phyloP scores from a whole-genome alignment of 2,113 vertebrate species.

The Ancistrus triradiatus region DNA sequence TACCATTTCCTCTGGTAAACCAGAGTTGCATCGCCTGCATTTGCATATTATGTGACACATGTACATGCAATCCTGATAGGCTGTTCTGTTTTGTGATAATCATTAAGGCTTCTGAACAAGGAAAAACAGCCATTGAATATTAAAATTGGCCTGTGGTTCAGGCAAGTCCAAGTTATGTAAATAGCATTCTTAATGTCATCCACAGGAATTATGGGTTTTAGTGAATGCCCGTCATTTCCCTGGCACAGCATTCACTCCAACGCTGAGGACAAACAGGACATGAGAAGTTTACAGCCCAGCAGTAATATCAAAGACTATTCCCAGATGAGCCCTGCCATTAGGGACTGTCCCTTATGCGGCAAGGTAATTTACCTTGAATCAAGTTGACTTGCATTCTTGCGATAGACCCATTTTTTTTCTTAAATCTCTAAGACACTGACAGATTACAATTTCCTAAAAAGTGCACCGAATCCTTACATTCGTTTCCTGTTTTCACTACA shows the following conservation, averaged over 20 bases:
- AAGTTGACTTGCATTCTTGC: too few relatives aligned
- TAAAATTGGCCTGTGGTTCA: neutral
- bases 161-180: too few relatives aligned
- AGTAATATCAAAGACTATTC: conserved; percentile 38
- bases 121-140: too few relatives aligned
- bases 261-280: conserved; percentile 19
- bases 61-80: too few relatives aligned
- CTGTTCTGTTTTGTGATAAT: too few relatives aligned
- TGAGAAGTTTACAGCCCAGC: conserved; percentile 21
- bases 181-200: neutral
- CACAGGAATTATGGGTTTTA: conserved; percentile 18
- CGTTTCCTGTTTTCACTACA: neutral
- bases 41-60: too few relatives aligned
- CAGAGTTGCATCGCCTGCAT: too few relatives aligned
- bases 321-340: conserved; percentile 31
- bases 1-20: too few relatives aligned
- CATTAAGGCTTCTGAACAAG: neutral
- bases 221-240: conserved; percentile 8
- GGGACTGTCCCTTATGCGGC: conserved; percentile 54
- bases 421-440: too few relatives aligned
- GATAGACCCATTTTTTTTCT: too few relatives aligned
- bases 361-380: conserved; percentile 50
- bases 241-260: conserved; percentile 22
- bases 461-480: too few relatives aligned
- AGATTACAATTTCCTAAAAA: too few relatives aligned